phyloP scores from a whole-genome alignment of 2,113 vertebrate species.

The Amphilophus citrinellus region DNA sequence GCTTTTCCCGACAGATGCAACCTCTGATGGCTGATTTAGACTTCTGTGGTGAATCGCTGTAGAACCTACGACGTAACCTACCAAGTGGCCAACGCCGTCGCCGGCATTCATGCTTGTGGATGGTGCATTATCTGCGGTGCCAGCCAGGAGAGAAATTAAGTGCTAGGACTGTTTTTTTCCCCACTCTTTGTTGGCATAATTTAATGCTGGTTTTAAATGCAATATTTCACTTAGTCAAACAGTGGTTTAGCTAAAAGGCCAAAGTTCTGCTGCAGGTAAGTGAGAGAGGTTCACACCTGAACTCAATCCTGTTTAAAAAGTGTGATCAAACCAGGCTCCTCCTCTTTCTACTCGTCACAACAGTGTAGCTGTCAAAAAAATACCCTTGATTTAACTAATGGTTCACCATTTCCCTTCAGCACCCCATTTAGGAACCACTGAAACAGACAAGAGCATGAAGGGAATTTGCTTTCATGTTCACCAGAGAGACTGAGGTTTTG shows the following conservation, averaged over 20 bases:
- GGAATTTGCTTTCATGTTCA: neutral
- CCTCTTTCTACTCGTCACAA: neutral
- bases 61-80: neutral
- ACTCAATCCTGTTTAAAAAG: neutral
- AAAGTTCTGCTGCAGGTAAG: constrained; percentile 6
- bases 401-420: neutral
- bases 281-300: neutral
- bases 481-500: neutral
- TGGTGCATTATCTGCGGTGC: neutral
- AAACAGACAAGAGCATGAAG: neutral
- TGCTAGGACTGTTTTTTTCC: neutral
- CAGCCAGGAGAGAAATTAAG: constrained; percentile 3
- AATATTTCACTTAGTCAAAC: neutral
- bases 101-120: neutral
- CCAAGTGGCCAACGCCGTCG: neutral
- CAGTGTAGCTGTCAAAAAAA: neutral
- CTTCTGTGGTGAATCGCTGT: neutral
- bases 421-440: neutral
- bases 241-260: neutral
- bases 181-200: neutral
- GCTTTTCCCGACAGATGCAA: too few relatives aligned
- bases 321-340: neutral
- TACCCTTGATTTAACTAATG: neutral
- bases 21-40: too few relatives aligned
- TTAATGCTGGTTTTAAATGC: neutral